Base-by-base conservation (phyloP, 2,888 invertebrate genomes). In the Tiliacea citrago region DNA sequence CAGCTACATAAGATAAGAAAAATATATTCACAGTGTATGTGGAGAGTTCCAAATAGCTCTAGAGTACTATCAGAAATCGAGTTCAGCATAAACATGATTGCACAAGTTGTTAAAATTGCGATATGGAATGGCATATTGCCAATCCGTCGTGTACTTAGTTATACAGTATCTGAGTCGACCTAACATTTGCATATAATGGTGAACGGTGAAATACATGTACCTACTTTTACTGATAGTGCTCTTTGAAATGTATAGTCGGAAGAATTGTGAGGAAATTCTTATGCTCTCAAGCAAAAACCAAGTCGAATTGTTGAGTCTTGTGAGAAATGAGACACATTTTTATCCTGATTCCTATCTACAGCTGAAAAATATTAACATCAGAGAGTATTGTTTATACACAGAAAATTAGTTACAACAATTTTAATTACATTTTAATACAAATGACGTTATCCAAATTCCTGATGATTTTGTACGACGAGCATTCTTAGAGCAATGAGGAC, bases 391-490 rank as follows among this genome's bases (percentile, higher is more conserved):
- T 85, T 79, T 85, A 83, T 82, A 88, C 77, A 87, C 74, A 74
- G 73, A 82, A 75, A 72, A 74, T 82, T 79, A 68, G 74, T 81
- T 75, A 86, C 73, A 88, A 79, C 68, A 73, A 70, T 73, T 73
- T 63, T 73, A 63, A 75, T 76, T 66, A 69, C 58, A 51, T 65
- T 29, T 61, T 68, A 68, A 51, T 77, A 85, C 24, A 74, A 66
- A 71, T 45, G 39, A 86, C 87, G 93, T 91, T 96, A 95, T 93
- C 95, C 95, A 86, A 93, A 91, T 66, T 94, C 95, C 21, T 90
- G 90, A 45, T 92, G 90, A 49, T 87, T 89, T 65, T 89, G 88
- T 78, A 86, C 82, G 61, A 92, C 78, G 70, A 93, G 81, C 80
- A 92, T 85, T 78, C 88, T 90, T 12, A 94, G 76, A 45, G 91